phyloP scores from a whole-genome alignment of 1,140 invertebrate species.

The Thaumatotibia leucotreta region DNA sequence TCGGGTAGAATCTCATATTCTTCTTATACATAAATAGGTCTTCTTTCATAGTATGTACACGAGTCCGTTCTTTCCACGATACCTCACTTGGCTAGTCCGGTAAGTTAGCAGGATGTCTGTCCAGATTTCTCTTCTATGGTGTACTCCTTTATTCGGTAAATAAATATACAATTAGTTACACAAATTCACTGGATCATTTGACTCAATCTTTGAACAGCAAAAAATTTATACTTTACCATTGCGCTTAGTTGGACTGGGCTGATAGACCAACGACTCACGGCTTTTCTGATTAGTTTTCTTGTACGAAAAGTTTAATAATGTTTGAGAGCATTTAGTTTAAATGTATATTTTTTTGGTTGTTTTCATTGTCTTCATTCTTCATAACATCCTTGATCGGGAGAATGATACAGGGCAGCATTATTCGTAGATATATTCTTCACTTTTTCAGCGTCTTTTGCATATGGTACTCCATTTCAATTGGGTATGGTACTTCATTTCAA shows the following conservation, averaged over 20 bases:
- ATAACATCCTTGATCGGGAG: conserved; percentile 5
- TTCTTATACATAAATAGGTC: background rate
- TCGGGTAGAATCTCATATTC: background rate
- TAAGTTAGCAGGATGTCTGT: no score
- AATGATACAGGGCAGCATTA: background rate
- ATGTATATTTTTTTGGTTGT: background rate
- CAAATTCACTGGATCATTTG: conserved; percentile 53
- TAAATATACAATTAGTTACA: background rate
- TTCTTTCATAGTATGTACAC: background rate
- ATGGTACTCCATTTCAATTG: background rate
- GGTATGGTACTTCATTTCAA: background rate
- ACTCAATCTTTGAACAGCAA: conserved; percentile 26
- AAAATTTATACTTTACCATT: conserved; percentile 51
- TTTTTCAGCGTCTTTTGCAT: background rate
- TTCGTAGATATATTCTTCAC: background rate
- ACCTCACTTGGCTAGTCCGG: background rate
- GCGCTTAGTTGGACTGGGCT: conserved; percentile 59
- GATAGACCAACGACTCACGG: conserved; percentile 49
- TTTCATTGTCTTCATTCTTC: background rate
- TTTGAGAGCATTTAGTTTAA: background rate
- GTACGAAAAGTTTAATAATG: background rate
- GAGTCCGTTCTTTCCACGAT: background rate
- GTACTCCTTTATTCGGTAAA: background rate
- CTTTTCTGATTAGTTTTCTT: background rate
- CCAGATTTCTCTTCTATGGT: background rate